Percentiles rank a stretch among this genome's conserved stretches.
Evolutionary conservation across 2,888 invertebrate genomes (phyloP).

Genomic region (Leptinotarsa peninsularis): DNA sequence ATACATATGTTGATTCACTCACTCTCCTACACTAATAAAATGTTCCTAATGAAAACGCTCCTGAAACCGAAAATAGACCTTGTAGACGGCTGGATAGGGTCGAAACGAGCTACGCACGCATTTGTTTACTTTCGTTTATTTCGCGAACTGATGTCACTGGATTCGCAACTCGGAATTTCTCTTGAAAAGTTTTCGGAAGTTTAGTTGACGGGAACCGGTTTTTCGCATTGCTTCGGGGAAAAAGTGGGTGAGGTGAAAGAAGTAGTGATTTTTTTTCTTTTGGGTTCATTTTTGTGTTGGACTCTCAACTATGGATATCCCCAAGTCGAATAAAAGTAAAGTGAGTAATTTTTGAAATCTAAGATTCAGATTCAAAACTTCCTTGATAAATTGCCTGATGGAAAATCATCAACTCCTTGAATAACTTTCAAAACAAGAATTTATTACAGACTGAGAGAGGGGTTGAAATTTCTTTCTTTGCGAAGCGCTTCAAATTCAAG

Average conservation of each 20-base stretch:
- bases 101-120: constrained; percentile 39
- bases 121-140: constrained; percentile 57
- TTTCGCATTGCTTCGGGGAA: constrained; percentile 16
- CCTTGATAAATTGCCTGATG: too few relatives aligned
- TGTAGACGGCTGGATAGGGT: constrained; percentile 44
- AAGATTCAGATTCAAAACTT: not conserved
- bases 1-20: constrained; percentile 56
- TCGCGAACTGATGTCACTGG: constrained; percentile 58
- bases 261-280: not conserved
- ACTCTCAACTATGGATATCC: constrained; percentile 35
- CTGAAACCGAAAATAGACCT: constrained; percentile 44
- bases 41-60: constrained; percentile 45
- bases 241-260: not conserved
- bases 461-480: too few relatives aligned
- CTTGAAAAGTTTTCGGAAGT: constrained; percentile 21
- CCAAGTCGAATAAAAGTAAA: constrained; percentile 44
- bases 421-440: too few relatives aligned
- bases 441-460: too few relatives aligned
- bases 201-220: constrained; percentile 25
- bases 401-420: too few relatives aligned
- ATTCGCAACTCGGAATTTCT: constrained; percentile 35
- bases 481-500: too few relatives aligned
- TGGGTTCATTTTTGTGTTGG: not conserved
- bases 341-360: constrained; percentile 33
- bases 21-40: constrained; percentile 59